Evolutionary conservation across 2,113 vertebrate genomes (phyloP).

Genomic region (Sylvia atricapilla): DNA sequence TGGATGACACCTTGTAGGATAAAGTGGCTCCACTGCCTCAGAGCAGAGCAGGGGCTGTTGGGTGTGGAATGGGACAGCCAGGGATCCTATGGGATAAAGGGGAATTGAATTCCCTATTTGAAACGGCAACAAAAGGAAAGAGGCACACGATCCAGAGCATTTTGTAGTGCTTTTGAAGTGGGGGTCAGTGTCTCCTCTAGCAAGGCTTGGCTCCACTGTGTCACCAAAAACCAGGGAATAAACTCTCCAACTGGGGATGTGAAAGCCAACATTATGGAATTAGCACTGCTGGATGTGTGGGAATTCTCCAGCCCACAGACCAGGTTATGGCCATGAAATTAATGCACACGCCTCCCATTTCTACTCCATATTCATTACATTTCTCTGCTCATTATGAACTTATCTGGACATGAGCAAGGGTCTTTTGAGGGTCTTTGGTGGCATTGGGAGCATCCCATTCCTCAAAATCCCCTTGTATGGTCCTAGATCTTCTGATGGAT

Average conservation of each 20-base stretch:
- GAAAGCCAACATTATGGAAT: not conserved
- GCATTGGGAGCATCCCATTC: not conserved
- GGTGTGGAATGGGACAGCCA: not conserved
- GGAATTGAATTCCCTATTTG: not conserved
- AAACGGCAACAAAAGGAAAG: not conserved
- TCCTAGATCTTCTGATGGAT: not conserved
- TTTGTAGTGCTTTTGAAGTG: not conserved
- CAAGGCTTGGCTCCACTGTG: not conserved
- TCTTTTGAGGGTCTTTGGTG: not conserved
- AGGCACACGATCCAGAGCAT: not conserved
- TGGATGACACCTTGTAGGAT: not conserved
- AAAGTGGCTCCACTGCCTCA: not conserved
- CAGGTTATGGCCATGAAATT: not conserved
- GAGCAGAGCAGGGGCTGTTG: not conserved
- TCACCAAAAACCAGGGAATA: not conserved
- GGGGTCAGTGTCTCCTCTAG: not conserved
- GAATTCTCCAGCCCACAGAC: not conserved
- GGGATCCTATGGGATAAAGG: not conserved
- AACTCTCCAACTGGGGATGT: not conserved
- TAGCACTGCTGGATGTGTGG: not conserved
- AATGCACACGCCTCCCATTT: not conserved
- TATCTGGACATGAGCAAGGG: not conserved
- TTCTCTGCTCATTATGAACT: not conserved
- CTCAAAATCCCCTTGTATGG: not conserved
- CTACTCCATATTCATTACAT: not conserved